Base-by-base conservation (phyloP, 2,797 vertebrate species). In the Ceryle rudis region DNA sequence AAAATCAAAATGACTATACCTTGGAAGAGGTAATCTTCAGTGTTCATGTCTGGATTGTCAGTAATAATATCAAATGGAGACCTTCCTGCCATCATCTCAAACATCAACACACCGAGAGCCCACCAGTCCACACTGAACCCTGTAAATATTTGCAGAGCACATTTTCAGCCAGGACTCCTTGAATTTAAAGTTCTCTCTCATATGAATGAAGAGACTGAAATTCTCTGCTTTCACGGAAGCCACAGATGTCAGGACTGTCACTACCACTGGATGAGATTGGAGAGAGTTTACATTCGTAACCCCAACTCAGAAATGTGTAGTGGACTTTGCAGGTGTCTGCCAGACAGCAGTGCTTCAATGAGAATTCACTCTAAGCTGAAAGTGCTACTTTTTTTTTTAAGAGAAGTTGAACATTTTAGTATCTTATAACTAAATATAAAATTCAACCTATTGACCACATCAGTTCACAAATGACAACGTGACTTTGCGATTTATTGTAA, bases 21-120 rank as follows among this genome's bases (percentile, higher is more conserved):
- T 99, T 99, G 99, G 97, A 99, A 99, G 92, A 99, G 99, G 98
- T 99, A 99, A 98, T 99, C 99, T 97, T 99, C 99, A 10, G 99
- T 99, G 98, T 99, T 99, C 99, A 99, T 99, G 98, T 99, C 99
- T 9, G 99, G 99, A 99, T 99, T 99, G 99, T 99, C 99, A 1
- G 99, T 99, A 97, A 99, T 99, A 93, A 99, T 99, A 97, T 99
- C 99, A 17, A 99, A 99, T 0, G 99, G 99, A 67, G 99, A 99
- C 78, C 99, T 98, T 35, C 99, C 99, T 1, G 99, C 99, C 99
- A 99, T 99, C 99, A 99, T 99, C 97, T 99, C 99, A 85, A 99
- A 99, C 99, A 99, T 99, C 88, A 99, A 98, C 83, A 99, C 99
- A 0, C 99, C 99, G 25, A 99, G 98, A 0, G 99, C 99, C 99